These are phyloP conservation scores for Tretioscincus oriximinensis DNA, from an alignment of 2,113 vertebrate genomes.

Conservation along the genomic window DNA sequence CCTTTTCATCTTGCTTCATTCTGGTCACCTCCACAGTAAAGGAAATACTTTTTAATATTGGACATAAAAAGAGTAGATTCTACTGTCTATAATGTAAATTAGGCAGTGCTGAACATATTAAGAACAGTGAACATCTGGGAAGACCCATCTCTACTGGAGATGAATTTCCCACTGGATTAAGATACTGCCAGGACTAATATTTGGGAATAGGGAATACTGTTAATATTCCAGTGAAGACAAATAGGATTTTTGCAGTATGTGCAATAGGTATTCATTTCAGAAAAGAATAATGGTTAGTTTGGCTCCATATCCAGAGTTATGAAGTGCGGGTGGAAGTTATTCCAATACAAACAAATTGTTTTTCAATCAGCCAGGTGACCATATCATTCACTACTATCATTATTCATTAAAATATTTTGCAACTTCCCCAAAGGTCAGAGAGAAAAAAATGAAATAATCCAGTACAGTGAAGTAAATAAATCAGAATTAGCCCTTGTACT, in stretches of 20 bases:
- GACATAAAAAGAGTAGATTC: too few relatives aligned
- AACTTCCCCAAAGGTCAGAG: not conserved
- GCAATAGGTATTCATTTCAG: not conserved
- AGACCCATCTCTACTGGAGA: not conserved
- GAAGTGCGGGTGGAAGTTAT: not conserved
- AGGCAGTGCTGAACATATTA: not conserved
- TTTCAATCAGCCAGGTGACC: not conserved
- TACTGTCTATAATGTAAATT: too few relatives aligned
- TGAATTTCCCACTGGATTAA: not conserved
- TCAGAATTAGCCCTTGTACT: too few relatives aligned
- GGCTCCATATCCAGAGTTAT: not conserved
- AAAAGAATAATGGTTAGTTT: not conserved
- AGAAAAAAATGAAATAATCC: too few relatives aligned
- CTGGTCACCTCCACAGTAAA: too few relatives aligned
- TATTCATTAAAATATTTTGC: not conserved
- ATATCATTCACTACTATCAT: not conserved
- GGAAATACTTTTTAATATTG: too few relatives aligned
- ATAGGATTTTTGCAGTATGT: not conserved
- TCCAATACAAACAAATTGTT: not conserved
- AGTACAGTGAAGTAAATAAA: too few relatives aligned
- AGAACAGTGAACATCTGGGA: not conserved
- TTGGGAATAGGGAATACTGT: rapidly evolving
- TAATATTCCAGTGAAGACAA: rapidly evolving
- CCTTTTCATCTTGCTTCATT: too few relatives aligned
- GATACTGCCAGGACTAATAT: too few relatives aligned